These are phyloP conservation scores for Cecropterus lyciades DNA, from an alignment of 1,140 invertebrate genomes.

Conservation along the genomic window DNA sequence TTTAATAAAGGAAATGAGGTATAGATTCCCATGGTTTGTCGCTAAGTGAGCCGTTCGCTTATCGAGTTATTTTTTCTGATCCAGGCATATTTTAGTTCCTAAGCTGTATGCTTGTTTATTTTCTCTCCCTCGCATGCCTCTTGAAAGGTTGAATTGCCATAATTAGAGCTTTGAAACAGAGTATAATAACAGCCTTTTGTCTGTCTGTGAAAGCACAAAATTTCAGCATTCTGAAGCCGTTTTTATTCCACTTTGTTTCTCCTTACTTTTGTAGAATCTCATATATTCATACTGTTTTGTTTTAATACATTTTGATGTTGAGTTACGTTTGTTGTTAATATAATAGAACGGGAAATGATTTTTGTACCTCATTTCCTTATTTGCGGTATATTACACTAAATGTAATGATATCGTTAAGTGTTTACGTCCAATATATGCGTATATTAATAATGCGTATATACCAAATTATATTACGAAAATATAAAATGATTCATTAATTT, in stretches of 20 bases:
- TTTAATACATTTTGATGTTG: background rate
- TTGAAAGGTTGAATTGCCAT: conserved; percentile 35
- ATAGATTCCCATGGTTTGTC: conserved; percentile 52
- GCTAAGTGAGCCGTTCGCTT: conserved; percentile 51
- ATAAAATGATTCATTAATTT: too few relatives aligned
- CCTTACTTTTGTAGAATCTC: conserved; percentile 17
- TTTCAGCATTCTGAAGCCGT: conserved; percentile 29
- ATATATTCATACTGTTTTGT: conserved; percentile 9
- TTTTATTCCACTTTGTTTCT: conserved; percentile 32
- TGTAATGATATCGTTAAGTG: too few relatives aligned
- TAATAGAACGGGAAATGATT: too few relatives aligned
- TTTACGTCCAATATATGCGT: too few relatives aligned
- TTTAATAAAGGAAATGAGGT: conserved; percentile 52
- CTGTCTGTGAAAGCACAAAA: conserved; percentile 36
- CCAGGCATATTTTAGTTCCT: conserved; percentile 5
- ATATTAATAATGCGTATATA: too few relatives aligned
- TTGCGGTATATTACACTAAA: too few relatives aligned
- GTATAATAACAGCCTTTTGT: conserved; percentile 37
- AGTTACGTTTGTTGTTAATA: too few relatives aligned
- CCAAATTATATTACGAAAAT: too few relatives aligned
- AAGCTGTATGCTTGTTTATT: conserved; percentile 15
- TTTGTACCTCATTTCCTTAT: too few relatives aligned
- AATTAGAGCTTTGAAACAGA: conserved; percentile 38
- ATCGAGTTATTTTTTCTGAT: conserved; percentile 36
- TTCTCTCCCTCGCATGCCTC: conserved; percentile 23